Evolutionary conservation across 2,888 invertebrate genomes (phyloP).

Genomic region (Clitarchus hookeri): DNA sequence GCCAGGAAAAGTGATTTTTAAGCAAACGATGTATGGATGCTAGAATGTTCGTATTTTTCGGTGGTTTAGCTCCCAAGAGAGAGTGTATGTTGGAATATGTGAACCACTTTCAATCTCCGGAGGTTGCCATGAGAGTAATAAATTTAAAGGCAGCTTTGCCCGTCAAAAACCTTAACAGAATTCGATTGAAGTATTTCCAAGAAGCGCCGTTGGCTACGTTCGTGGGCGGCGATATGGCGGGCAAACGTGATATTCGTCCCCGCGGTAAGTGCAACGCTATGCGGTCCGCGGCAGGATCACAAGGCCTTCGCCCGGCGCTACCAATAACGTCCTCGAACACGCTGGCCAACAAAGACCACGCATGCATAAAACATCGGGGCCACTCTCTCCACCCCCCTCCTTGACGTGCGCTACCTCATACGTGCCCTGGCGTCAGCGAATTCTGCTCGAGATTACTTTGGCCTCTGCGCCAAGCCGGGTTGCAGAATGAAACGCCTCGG

Average conservation of each 20-base stretch:
- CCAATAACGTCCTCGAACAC: neutral
- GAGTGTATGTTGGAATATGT: too few relatives aligned
- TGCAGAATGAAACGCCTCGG: neutral
- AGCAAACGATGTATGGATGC: too few relatives aligned
- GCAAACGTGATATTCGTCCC: neutral
- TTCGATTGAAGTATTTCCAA: too few relatives aligned
- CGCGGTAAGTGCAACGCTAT: neutral
- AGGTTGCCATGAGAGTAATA: too few relatives aligned
- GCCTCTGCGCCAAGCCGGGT: neutral
- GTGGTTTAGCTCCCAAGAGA: too few relatives aligned
- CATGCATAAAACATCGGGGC: slow-evolving; percentile 14
- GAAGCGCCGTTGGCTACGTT: too few relatives aligned
- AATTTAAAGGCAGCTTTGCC: too few relatives aligned
- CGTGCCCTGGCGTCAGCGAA: neutral
- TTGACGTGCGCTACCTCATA: neutral
- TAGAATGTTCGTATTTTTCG: too few relatives aligned
- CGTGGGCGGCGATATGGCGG: neutral
- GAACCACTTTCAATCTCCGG: too few relatives aligned
- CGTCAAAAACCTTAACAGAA: too few relatives aligned
- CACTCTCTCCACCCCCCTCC: too few relatives aligned
- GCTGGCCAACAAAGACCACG: neutral
- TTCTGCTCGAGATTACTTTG: neutral
- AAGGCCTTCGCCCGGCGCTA: neutral
- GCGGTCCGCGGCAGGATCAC: neutral
- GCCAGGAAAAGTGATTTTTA: too few relatives aligned